Conservation (phyloP, 2,888 invertebrate genomes). For the Cheilosia urbana region DNA sequence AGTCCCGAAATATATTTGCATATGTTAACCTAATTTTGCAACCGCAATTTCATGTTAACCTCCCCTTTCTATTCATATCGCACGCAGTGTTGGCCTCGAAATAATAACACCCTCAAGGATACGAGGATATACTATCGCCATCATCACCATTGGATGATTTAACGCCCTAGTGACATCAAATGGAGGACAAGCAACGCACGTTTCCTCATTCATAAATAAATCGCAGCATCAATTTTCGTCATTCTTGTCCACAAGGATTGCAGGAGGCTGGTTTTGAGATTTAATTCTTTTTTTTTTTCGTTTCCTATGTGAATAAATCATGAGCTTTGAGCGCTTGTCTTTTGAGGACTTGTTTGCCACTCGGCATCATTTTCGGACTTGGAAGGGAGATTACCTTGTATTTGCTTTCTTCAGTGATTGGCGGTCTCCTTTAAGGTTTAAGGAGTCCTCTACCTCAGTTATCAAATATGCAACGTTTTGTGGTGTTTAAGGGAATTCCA, state of each 20-base stretch:
- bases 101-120: conserved; percentile 41
- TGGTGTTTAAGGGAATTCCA: background rate
- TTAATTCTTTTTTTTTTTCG: too few species aligned
- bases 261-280: conserved; percentile 6
- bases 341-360: conserved; percentile 8
- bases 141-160: conserved; percentile 50
- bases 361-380: background rate
- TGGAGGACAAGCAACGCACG: conserved; percentile 35
- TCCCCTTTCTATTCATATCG: conserved; percentile 26
- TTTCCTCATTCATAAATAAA: conserved; percentile 71
- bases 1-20: conserved; percentile 51
- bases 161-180: conserved; percentile 51
- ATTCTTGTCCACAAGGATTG: conserved; percentile 28
- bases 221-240: conserved; percentile 49
- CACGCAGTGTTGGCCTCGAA: background rate
- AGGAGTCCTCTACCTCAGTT: background rate
- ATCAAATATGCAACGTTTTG: conserved; percentile 46
- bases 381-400: background rate
- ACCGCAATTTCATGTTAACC: too few species aligned
- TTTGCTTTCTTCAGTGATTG: too few species aligned
- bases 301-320: conserved; percentile 45
- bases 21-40: conserved; percentile 46
- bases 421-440: too few species aligned
- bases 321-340: conserved; percentile 6
- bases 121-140: conserved; percentile 24